Evolutionary conservation across 64 coral and sea anemone species (phyloP).

Genomic region (Exaiptasia diaphana): DNA sequence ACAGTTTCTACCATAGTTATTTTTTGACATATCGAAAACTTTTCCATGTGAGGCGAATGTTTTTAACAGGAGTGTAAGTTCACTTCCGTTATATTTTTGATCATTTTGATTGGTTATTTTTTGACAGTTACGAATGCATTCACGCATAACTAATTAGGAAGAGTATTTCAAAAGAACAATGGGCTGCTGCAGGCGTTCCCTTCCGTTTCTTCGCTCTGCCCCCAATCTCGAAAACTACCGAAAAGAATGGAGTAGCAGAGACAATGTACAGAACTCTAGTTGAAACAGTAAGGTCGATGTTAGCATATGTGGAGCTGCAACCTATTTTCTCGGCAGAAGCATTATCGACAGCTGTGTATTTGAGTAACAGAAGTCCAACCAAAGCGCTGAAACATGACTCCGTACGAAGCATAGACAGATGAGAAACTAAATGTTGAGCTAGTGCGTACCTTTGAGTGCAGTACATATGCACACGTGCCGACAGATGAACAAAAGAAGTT

Average conservation of each 20-base stretch:
- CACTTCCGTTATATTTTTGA: slow-evolving; percentile 10
- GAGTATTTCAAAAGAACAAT: not conserved
- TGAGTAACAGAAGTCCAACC: slow-evolving; percentile 23
- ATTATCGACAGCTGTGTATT: slow-evolving; percentile 56
- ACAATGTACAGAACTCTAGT: slow-evolving; percentile 6
- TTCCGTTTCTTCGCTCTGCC: no score
- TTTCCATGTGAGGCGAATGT: not conserved
- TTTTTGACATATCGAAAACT: not conserved
- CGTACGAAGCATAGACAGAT: not conserved
- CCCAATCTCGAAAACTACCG: slow-evolving; percentile 3
- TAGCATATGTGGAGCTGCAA: not conserved
- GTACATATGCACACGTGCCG: not conserved
- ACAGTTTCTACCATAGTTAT: not conserved
- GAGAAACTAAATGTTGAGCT: not conserved
- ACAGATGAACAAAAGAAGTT: not conserved
- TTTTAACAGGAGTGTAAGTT: slow-evolving; percentile 31
- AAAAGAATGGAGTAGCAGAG: not conserved
- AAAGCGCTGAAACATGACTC: slow-evolving; percentile 28
- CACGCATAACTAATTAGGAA: slow-evolving; percentile 17
- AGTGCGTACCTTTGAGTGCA: not conserved
- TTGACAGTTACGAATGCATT: slow-evolving; percentile 7
- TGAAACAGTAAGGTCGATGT: not conserved
- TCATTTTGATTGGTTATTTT: slow-evolving; percentile 9
- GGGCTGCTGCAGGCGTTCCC: no score
- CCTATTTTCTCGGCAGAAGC: slow-evolving; percentile 58